These are phyloP conservation scores for Eulemur macaco DNA, from an alignment of 2,113 vertebrate genomes.

Conservation along the genomic window DNA sequence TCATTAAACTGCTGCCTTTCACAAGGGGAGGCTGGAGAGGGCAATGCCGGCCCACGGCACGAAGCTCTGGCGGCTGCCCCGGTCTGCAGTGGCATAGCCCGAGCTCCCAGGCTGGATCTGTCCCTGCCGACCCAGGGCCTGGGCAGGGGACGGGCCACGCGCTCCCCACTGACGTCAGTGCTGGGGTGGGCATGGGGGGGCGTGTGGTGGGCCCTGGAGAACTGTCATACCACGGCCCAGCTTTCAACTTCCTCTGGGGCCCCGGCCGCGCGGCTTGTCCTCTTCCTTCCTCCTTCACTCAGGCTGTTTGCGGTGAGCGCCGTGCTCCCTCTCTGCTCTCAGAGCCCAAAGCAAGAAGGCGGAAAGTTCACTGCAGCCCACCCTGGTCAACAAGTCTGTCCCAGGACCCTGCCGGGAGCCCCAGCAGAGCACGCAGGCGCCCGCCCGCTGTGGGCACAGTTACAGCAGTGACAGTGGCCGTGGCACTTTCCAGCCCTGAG, in stretches of 20 bases:
- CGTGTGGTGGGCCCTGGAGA: not conserved
- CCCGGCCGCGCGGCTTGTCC: not conserved
- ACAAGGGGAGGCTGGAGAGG: not conserved
- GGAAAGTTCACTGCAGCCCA: not conserved
- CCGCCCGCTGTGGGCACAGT: accelerated
- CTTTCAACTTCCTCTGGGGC: conserved; percentile 57
- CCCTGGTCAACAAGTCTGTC: not conserved
- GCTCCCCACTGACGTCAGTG: not conserved
- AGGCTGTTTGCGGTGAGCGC: not conserved
- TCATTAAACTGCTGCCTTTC: not conserved
- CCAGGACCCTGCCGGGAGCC: accelerated
- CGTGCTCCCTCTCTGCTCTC: not conserved
- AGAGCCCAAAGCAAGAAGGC: not conserved
- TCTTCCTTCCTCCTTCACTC: conserved; percentile 48
- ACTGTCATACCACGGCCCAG: not conserved
- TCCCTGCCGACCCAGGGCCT: not conserved
- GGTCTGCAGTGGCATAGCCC: not conserved
- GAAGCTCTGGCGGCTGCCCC: not conserved
- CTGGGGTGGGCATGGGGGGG: not conserved
- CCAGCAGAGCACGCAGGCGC: not conserved
- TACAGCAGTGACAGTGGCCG: accelerated
- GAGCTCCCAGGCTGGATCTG: not conserved
- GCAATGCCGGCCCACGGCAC: not conserved
- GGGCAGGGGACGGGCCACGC: not conserved
- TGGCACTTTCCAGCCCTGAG: not conserved